phyloP scores from a whole-genome alignment of 2,113 vertebrate genomes.

The Hippolais icterina region DNA sequence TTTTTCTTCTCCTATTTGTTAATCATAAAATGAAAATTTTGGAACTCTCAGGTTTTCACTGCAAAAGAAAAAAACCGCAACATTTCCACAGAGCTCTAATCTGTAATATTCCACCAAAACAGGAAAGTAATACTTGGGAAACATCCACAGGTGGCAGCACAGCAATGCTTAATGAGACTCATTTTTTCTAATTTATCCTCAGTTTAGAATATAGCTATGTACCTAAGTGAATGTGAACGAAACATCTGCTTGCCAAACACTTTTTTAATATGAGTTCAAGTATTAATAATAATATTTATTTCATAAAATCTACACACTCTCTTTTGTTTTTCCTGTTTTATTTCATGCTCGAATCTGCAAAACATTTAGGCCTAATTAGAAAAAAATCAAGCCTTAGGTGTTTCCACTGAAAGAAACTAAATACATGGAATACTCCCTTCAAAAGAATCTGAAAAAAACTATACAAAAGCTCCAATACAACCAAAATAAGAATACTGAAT shows the following conservation, averaged over 20 bases:
- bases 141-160: slow-evolving; percentile 54
- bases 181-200: background rate
- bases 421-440: background rate
- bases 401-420: background rate
- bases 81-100: background rate
- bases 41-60: background rate
- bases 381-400: background rate
- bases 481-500: background rate
- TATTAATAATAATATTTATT: background rate
- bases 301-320: background rate
- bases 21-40: background rate
- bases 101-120: background rate
- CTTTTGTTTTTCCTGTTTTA: background rate
- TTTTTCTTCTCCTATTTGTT: background rate
- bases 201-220: background rate
- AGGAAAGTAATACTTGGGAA: background rate
- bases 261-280: background rate
- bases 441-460: background rate
- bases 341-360: background rate
- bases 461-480: background rate
- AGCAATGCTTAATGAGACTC: background rate
- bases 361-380: background rate
- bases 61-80: background rate
- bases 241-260: background rate
- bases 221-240: background rate